Percentiles rank a stretch among this genome's conserved stretches.
These are phyloP conservation scores for Neelides folsomi DNA, from an alignment of 2,888 invertebrate species.

Conservation along the genomic window DNA sequence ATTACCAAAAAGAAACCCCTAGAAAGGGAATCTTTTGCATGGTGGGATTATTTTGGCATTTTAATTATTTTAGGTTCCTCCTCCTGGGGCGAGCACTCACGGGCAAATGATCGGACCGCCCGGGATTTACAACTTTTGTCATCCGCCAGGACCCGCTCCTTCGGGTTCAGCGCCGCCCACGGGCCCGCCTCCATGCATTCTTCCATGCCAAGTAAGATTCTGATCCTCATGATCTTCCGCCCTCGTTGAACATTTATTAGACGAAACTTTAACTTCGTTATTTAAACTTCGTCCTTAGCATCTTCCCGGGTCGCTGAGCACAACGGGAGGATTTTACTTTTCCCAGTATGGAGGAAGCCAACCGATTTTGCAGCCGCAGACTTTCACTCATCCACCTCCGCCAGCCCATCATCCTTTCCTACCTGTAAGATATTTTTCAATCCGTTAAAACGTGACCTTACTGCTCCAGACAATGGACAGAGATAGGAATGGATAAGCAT, in stretches of 20 bases:
- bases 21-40: no score
- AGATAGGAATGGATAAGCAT: no score
- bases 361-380: conserved; percentile 15
- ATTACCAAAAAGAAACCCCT: no score
- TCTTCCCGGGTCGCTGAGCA: conserved; percentile 15
- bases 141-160: conserved; percentile 13
- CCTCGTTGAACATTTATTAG: no score
- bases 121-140: conserved; percentile 17
- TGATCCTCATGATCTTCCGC: no score
- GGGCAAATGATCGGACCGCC: conserved; percentile 13
- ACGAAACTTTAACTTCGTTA: no score
- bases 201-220: conserved; percentile 18
- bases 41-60: no score
- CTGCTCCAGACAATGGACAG: no score
- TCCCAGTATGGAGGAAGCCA: conserved; percentile 14
- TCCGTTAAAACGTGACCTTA: no score
- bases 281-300: no score
- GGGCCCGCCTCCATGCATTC: conserved; percentile 17
- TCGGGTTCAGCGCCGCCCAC: conserved; percentile 10
- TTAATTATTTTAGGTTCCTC: conserved; percentile 19
- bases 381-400: conserved; percentile 18
- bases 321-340: conserved; percentile 19
- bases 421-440: conserved; percentile 13
- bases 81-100: conserved; percentile 14
- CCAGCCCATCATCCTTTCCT: conserved; percentile 15